Evolutionary conservation across 2,113 vertebrate genomes (phyloP).

Genomic region (Xenus cinereus): DNA sequence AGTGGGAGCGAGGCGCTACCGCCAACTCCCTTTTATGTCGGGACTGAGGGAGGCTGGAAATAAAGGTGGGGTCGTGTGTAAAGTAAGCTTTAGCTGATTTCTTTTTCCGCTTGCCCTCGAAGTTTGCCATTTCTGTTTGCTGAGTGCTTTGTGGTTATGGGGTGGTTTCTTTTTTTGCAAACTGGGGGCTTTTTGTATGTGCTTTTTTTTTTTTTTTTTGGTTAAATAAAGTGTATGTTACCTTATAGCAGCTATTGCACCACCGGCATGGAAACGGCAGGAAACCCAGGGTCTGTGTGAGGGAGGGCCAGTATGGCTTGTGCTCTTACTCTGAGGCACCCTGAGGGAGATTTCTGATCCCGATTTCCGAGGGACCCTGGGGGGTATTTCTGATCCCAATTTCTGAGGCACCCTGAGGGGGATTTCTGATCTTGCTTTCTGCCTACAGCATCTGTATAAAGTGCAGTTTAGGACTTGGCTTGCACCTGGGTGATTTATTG

Average conservation of each 20-base stretch:
- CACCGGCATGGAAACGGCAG: too few species aligned
- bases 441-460: not conserved
- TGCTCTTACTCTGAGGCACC: not conserved
- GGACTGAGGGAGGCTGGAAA: not conserved
- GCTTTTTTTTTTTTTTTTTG: not conserved
- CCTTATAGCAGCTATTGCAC: too few species aligned
- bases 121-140: not conserved
- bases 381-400: too few species aligned
- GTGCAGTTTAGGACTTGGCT: too few species aligned
- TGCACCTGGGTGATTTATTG: too few species aligned
- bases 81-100: too few species aligned
- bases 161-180: not conserved
- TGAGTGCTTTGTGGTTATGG: not conserved
- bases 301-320: fast-evolving
- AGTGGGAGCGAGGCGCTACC: not conserved
- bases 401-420: too few species aligned
- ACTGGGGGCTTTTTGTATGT: not conserved
- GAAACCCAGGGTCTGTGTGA: fast-evolving
- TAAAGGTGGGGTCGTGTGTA: too few species aligned
- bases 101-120: not conserved
- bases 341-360: too few species aligned
- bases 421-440: too few species aligned
- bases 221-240: not conserved
- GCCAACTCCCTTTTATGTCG: too few species aligned
- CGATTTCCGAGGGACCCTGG: too few species aligned